Evolutionary conservation across 2,888 invertebrate genomes (phyloP), one percentile per base, ranked within the genome.

Genomic region (Polyommatus icarus): DNA sequence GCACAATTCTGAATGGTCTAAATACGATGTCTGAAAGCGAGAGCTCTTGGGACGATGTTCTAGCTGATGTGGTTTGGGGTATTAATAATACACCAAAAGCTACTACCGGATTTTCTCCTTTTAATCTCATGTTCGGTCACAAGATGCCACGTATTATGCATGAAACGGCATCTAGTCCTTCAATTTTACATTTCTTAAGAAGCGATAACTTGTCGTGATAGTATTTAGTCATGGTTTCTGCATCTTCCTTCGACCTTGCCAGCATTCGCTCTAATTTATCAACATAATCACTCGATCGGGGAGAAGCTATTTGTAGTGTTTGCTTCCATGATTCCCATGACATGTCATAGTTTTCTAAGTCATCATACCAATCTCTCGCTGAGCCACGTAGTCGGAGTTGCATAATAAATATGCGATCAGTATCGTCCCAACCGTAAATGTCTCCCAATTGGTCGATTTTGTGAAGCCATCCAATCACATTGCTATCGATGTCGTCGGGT

Each of bases 271-370:
- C 67, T 29, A 67, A 67, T 29, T 67, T 67, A 15, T 67, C 67
- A 29, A 67, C 67, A 75, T 79, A 86, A 76, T 46, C 46, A 46
- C 8, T 46, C 8, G 83, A 82, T 67, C 84, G 80, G 6, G 82
- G 82, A 78, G 83, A 83, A 0, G 82, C 83, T 29, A 29, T 77
- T 15, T 73, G 12, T 8, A 83, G 72, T 4, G 79, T 72, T 15
- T 78, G 40, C 77, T 86, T 86, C 85, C 86, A 86, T 71, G 81
- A 80, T 0, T 78, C 78, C 87, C 86, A 87, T 0, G 80, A 78
- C 24, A 82, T 78, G 29, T 82, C 72, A 67, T 85, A 85, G 12
- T 81, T 77, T 1, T 83, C 84, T 12, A 72, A 29, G n/a, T 54
- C 54, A 54, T 54, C 54, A 15, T 54, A 54, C 54, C 54, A 54